Evolutionary conservation across 2,888 invertebrate species (phyloP).

Genomic region (Lysandra bellargus): DNA sequence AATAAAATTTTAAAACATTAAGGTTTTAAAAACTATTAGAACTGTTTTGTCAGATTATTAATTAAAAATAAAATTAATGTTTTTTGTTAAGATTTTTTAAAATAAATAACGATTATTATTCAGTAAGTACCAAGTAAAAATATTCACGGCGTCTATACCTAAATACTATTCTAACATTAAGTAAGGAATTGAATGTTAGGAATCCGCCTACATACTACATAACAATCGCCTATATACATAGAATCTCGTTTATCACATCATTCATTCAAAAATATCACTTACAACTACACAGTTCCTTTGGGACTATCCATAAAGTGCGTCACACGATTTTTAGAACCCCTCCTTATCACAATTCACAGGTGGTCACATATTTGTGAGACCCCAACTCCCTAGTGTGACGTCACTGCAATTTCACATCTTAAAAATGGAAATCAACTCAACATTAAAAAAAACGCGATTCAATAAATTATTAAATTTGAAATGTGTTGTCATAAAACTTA

Average conservation of each 20-base stretch:
- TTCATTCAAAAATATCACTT: slow-evolving; percentile 71
- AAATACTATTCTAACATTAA: slow-evolving; percentile 21
- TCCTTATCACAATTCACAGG: too few relatives aligned
- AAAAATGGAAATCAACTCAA: too few relatives aligned
- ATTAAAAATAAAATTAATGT: background rate
- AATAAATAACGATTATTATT: background rate
- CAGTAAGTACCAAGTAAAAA: background rate
- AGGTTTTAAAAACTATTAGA: background rate
- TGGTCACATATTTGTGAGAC: too few relatives aligned
- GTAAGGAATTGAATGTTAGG: slow-evolving; percentile 32
- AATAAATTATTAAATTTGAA: too few relatives aligned
- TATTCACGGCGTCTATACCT: background rate
- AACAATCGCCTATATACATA: slow-evolving; percentile 62
- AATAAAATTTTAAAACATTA: background rate
- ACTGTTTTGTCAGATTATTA: background rate
- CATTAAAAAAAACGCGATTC: too few relatives aligned
- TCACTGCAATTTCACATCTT: too few relatives aligned
- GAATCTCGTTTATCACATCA: slow-evolving; percentile 74
- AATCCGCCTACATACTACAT: slow-evolving; percentile 52
- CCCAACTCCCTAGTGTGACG: too few relatives aligned
- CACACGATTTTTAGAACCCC: too few relatives aligned
- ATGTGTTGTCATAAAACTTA: too few relatives aligned
- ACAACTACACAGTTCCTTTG: slow-evolving; percentile 45
- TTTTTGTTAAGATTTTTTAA: background rate
- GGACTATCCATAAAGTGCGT: too few relatives aligned